Evolutionary conservation across 2,797 vertebrate species (phyloP).

Genomic region (Squalus acanthias): DNA sequence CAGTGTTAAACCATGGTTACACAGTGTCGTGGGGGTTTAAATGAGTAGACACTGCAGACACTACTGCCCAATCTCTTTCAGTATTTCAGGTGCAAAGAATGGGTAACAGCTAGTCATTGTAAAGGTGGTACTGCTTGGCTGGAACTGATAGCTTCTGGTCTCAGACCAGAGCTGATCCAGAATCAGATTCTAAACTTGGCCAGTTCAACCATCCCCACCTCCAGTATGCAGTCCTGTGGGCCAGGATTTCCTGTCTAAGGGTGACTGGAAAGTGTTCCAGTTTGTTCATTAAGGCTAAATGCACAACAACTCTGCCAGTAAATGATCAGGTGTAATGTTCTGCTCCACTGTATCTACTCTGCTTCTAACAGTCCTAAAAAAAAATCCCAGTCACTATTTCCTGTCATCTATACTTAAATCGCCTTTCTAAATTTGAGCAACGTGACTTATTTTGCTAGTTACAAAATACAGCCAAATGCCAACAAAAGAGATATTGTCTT

Average conservation of each 20-base stretch:
- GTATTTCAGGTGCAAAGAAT: background rate
- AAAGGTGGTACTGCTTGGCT: background rate
- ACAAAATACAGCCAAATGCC: background rate
- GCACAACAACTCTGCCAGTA: background rate
- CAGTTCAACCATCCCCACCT: background rate
- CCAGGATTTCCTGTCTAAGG: background rate
- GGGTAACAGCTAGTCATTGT: background rate
- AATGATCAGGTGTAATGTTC: background rate
- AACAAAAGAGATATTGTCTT: constrained; percentile 14
- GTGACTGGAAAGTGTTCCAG: background rate
- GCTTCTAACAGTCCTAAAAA: background rate
- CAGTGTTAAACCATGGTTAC: background rate
- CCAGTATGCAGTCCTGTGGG: background rate
- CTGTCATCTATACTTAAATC: background rate
- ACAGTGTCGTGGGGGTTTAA: background rate
- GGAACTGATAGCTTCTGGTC: background rate
- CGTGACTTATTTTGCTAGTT: too few species aligned
- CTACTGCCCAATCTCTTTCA: background rate
- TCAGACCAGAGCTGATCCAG: background rate
- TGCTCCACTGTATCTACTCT: background rate
- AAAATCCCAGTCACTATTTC: background rate
- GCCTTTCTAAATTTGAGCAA: background rate
- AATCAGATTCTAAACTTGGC: background rate
- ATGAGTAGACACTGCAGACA: background rate
- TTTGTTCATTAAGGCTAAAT: background rate